phyloP scores from a whole-genome alignment of 1,140 invertebrate genomes.

The Hyphantria cunea region DNA sequence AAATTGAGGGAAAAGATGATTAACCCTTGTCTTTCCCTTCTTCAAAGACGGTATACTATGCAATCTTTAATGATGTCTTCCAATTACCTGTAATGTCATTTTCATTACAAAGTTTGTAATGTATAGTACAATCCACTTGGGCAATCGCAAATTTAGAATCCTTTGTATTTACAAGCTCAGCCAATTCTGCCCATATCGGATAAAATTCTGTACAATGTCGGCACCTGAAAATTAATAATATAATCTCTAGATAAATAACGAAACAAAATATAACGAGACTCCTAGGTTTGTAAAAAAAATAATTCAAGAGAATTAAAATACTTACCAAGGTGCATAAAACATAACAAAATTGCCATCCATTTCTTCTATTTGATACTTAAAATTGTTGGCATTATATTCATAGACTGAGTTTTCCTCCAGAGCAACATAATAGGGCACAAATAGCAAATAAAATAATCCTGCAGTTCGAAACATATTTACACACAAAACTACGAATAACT shows the following conservation, averaged over 20 bases:
- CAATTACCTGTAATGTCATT: constrained; percentile 70
- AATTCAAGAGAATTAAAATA: constrained; percentile 9
- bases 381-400: constrained; percentile 66
- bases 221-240: constrained; percentile 51
- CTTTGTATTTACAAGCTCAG: constrained; percentile 65
- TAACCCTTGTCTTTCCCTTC: too few relatives aligned
- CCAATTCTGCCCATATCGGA: constrained; percentile 68
- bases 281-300: too few relatives aligned
- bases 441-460: constrained; percentile 38
- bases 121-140: constrained; percentile 68
- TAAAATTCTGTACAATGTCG: constrained; percentile 69
- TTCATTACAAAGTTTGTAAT: constrained; percentile 67
- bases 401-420: constrained; percentile 63
- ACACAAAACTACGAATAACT: neutral
- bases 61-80: too few relatives aligned
- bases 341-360: constrained; percentile 76
- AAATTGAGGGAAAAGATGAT: too few relatives aligned
- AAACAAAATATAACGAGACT: too few relatives aligned
- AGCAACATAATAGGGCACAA: constrained; percentile 59
- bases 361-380: constrained; percentile 65
- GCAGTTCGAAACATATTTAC: constrained; percentile 25
- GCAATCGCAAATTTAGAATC: constrained; percentile 75
- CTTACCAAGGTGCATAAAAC: constrained; percentile 74
- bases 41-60: too few relatives aligned
- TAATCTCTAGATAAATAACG: neutral